Conservation (phyloP, 2,113 vertebrate genomes). For the Syngnathus floridae region DNA sequence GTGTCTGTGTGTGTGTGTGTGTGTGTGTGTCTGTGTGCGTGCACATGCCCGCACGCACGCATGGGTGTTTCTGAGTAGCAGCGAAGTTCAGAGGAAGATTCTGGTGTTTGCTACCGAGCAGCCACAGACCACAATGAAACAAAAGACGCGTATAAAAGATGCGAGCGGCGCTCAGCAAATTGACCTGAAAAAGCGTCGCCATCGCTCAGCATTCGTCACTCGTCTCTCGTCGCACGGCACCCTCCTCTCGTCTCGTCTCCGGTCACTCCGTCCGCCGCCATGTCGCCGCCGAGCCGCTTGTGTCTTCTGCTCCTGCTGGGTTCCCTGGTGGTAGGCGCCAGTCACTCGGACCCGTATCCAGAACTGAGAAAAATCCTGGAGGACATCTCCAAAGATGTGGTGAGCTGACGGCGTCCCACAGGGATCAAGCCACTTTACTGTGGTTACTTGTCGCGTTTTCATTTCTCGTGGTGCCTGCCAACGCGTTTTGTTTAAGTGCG, state of each 20-base stretch:
- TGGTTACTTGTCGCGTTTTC: not conserved
- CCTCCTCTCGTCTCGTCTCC: not conserved
- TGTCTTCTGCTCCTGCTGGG: constrained; percentile 44
- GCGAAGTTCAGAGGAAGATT: constrained; percentile 53
- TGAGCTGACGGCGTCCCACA: constrained; percentile 7
- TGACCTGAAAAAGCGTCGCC: constrained; percentile 1
- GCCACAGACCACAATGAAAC: constrained; percentile 59
- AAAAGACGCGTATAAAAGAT: constrained; percentile 3
- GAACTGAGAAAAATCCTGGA: not conserved
- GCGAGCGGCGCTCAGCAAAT: not conserved
- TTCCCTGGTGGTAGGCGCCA: not conserved
- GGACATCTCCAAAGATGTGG: not conserved
- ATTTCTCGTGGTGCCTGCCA: not conserved
- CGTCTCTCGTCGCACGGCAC: not conserved
- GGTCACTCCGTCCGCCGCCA: not conserved
- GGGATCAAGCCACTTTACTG: constrained; percentile 5
- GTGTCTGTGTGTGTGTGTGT: constrained; percentile 36
- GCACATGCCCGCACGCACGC: no score
- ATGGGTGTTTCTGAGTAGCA: constrained; percentile 31
- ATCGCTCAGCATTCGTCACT: not conserved
- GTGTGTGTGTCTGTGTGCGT: not conserved
- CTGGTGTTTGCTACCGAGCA: constrained; percentile 37
- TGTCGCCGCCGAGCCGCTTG: not conserved
- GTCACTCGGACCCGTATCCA: not conserved
- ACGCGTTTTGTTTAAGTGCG: no score